A percentile compares a stretch with the other conserved stretches of the same genome.
phyloP scores from a whole-genome alignment of 2,888 invertebrate species.

The Margaritifera margaritifera region DNA sequence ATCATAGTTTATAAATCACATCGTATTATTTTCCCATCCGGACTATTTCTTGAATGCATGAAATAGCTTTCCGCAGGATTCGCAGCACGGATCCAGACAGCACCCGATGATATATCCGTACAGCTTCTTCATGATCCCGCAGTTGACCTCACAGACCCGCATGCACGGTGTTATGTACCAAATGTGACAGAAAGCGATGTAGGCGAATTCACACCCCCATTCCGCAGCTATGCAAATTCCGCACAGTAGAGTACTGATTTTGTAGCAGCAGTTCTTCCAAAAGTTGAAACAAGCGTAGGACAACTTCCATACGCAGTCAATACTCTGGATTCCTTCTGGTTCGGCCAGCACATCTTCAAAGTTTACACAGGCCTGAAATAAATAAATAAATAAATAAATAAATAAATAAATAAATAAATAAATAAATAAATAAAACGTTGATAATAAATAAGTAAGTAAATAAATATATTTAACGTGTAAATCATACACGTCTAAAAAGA shows the following conservation, averaged over 20 bases:
- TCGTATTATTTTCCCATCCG: no score
- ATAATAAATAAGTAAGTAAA: no score
- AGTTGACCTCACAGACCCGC: constrained; percentile 79
- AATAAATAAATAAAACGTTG: no score
- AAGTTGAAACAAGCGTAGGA: constrained; percentile 78
- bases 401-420: no score
- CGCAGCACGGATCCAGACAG: constrained; percentile 79
- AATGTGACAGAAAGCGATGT: constrained; percentile 79
- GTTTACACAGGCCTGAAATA: constrained; percentile 74
- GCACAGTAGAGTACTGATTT: constrained; percentile 78
- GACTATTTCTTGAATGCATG: no score
- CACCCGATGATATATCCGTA: constrained; percentile 76
- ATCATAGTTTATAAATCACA: no score
- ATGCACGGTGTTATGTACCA: constrained; percentile 83
- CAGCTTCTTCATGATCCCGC: constrained; percentile 29
- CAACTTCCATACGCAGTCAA: constrained; percentile 82
- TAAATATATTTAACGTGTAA: no score
- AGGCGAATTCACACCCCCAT: constrained; percentile 67
- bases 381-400: not conserved
- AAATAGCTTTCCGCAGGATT: constrained; percentile 55
- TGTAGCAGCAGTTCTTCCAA: constrained; percentile 81
- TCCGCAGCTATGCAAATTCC: constrained; percentile 80
- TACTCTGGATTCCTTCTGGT: constrained; percentile 41
- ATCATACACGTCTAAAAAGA: no score
- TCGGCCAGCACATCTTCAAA: constrained; percentile 52